These are phyloP conservation scores for Cinclus cinclus DNA, from an alignment of 2,113 vertebrate genomes.

Conservation along the genomic window DNA sequence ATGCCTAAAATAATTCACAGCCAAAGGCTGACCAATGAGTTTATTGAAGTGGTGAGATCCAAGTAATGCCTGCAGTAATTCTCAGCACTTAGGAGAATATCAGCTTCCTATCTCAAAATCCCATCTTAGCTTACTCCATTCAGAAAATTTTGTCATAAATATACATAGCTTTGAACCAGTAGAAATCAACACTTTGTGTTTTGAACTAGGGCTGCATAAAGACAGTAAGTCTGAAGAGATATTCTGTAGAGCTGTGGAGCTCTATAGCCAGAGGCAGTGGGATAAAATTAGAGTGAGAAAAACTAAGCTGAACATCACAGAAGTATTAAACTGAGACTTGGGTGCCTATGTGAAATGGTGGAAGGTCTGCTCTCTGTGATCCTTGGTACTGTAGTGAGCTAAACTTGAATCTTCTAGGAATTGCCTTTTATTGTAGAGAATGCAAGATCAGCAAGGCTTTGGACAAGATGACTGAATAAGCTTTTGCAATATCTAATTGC, in stretches of 20 bases:
- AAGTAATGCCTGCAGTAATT: background rate
- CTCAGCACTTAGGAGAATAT: background rate
- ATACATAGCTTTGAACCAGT: background rate
- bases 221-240: background rate
- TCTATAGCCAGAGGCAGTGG: background rate
- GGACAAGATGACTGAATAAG: background rate
- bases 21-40: background rate
- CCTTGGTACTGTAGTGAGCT: background rate
- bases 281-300: background rate
- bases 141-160: background rate
- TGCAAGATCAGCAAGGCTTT: background rate
- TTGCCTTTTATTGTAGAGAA: background rate
- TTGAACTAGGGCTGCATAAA: background rate
- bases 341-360: background rate
- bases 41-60: background rate
- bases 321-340: background rate
- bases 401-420: background rate
- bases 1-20: background rate
- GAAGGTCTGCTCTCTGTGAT: background rate
- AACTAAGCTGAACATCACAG: background rate
- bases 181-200: background rate
- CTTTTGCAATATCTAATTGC: background rate
- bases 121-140: background rate
- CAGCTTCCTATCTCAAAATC: background rate
- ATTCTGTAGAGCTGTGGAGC: background rate